These are phyloP conservation scores for Petrocephalus zakoni DNA, from an alignment of 2,113 vertebrate species.

Conservation along the genomic window DNA sequence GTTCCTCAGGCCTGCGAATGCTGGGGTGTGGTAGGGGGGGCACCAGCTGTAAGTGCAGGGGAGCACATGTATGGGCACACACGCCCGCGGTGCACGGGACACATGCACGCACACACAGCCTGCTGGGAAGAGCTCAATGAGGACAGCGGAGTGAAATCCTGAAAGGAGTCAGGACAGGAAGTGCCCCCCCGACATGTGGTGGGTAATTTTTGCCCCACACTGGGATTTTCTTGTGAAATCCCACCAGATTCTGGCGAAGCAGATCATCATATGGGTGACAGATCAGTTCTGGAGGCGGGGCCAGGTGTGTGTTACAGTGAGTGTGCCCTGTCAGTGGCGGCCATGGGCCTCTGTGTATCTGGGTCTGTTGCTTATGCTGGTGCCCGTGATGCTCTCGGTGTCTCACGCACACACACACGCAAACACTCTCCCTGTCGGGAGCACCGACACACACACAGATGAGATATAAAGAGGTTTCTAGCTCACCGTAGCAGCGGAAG, in stretches of 20 bases:
- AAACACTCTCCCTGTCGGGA: background rate
- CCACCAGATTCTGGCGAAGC: background rate
- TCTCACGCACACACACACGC: background rate
- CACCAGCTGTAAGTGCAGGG: background rate
- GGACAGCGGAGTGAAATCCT: background rate
- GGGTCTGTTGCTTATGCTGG: background rate
- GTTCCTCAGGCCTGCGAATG: background rate
- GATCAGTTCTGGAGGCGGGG: background rate
- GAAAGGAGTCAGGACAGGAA: background rate
- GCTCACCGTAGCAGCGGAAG: slow-evolving; percentile 9
- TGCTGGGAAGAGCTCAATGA: background rate
- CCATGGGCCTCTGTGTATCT: background rate
- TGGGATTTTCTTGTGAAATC: slow-evolving; percentile 13
- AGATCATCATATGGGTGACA: background rate
- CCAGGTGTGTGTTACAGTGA: background rate
- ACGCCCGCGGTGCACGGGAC: background rate
- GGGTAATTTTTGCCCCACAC: slow-evolving; percentile 3
- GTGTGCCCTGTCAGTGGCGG: background rate
- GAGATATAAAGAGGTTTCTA: slow-evolving; percentile 15
- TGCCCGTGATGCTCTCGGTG: background rate
- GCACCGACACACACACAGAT: background rate
- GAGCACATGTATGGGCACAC: background rate
- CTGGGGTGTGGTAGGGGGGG: background rate
- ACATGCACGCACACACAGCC: background rate
- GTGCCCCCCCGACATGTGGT: background rate